Percentiles rank a stretch among this genome's conserved stretches.
phyloP scores from a whole-genome alignment of 1,140 invertebrate genomes.

The Dreissena rostriformis region DNA sequence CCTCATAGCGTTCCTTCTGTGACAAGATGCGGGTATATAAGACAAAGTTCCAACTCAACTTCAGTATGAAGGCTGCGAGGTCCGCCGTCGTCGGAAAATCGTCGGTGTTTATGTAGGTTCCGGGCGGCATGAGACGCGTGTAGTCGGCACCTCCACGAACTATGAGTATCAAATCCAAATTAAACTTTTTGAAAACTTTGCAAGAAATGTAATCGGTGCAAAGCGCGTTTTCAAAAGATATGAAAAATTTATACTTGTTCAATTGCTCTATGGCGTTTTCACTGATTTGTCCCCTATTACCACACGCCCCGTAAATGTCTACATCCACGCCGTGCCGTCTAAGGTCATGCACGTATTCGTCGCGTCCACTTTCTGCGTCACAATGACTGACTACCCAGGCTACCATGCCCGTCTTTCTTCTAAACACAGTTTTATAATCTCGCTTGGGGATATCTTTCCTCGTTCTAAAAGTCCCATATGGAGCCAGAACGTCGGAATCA shows the following conservation, averaged over 20 bases:
- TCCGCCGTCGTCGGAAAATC: conserved; percentile 4
- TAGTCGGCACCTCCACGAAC: conserved; percentile 37
- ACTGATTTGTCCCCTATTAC: background rate
- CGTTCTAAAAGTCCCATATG: background rate
- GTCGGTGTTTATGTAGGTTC: conserved; percentile 10
- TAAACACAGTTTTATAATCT: conserved; percentile 4
- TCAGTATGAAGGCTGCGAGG: conserved; percentile 13
- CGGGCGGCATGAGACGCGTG: background rate
- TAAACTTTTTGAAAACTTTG: conserved; percentile 89
- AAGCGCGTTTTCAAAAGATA: conserved; percentile 90
- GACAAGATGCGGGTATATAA: conserved; percentile 11
- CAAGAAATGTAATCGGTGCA: conserved; percentile 98
- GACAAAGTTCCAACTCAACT: background rate
- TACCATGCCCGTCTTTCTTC: background rate
- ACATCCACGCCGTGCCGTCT: conserved; percentile 48
- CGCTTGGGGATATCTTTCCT: background rate
- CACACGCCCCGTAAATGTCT: conserved; percentile 86
- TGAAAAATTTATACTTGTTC: conserved; percentile 73
- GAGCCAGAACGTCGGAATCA: conserved; percentile 18
- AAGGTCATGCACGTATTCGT: conserved; percentile 14
- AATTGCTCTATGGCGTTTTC: conserved; percentile 2
- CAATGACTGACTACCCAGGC: conserved; percentile 26
- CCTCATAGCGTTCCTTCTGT: conserved; percentile 16
- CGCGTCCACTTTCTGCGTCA: conserved; percentile 4
- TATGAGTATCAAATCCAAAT: conserved; percentile 13